A percentile compares a stretch with the other conserved stretches of the same genome.
Conservation (phyloP, 2,113 vertebrate species). For the Dinomys branickii region DNA sequence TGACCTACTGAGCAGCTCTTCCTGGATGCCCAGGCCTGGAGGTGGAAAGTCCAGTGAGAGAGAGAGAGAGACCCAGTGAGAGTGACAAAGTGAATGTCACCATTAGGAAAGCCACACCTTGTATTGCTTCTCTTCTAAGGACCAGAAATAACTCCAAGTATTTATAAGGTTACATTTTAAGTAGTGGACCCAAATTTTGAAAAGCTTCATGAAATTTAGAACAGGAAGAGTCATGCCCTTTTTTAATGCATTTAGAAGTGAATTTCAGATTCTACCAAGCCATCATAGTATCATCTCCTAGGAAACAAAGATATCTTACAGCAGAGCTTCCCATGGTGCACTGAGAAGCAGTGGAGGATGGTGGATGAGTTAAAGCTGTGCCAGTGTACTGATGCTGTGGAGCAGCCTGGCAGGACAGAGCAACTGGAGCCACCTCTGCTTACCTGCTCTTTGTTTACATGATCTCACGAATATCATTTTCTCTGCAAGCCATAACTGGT, state of each 20-base stretch:
- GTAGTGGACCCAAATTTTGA: neutral
- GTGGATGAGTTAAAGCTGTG: neutral
- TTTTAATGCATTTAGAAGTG: slow-evolving; percentile 41
- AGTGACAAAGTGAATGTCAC: neutral
- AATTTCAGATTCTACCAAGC: neutral
- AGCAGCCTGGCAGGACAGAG: neutral
- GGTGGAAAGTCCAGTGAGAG: neutral
- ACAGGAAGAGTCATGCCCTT: neutral
- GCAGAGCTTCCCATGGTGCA: neutral
- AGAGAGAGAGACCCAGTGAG: neutral
- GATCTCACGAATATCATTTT: slow-evolving; percentile 43
- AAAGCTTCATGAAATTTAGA: slow-evolving; percentile 33
- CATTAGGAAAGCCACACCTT: neutral
- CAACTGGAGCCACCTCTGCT: accelerated
- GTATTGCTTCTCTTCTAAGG: neutral
- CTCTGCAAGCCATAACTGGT: neutral
- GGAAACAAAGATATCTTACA: slow-evolving; percentile 24
- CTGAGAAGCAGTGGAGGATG: neutral
- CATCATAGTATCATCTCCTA: neutral
- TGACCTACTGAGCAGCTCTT: neutral
- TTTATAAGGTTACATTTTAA: slow-evolving; percentile 32
- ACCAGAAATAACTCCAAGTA: slow-evolving; percentile 6
- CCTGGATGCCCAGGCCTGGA: neutral
- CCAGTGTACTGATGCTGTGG: neutral
- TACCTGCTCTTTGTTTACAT: neutral